Percentiles rank a stretch among this genome's conserved stretches.
These are phyloP conservation scores for Graptemys geographica DNA, from an alignment of 2,797 vertebrate genomes.

Conservation along the genomic window DNA sequence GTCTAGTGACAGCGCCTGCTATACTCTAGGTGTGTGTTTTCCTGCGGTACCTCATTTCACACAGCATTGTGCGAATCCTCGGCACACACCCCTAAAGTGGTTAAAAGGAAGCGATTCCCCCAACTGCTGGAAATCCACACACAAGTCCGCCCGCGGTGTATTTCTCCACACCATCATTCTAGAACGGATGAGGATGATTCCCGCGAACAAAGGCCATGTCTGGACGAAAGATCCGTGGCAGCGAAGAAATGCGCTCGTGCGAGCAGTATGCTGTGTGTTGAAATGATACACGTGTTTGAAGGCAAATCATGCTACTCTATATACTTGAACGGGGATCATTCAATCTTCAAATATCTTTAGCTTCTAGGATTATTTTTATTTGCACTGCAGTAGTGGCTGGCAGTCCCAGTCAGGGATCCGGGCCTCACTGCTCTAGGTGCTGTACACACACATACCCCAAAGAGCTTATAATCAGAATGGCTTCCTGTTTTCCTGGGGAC, in stretches of 20 bases:
- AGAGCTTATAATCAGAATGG: not conserved
- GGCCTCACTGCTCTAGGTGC: not conserved
- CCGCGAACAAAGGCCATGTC: not conserved
- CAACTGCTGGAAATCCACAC: not conserved
- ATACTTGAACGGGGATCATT: not conserved
- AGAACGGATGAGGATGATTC: not conserved
- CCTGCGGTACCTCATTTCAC: not conserved
- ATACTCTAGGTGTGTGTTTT: not conserved
- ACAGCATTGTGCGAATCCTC: not conserved
- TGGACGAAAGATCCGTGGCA: not conserved
- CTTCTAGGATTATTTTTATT: not conserved
- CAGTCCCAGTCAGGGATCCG: not conserved
- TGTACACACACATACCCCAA: not conserved
- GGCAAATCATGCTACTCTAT: not conserved
- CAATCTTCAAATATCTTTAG: not conserved
- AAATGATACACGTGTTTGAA: not conserved
- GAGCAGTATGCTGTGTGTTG: not conserved
- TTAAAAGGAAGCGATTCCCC: not conserved
- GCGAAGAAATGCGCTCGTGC: not conserved
- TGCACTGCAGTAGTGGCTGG: not conserved
- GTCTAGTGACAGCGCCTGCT: not conserved
- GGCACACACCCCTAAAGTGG: rapidly evolving
- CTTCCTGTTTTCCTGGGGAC: slow-evolving; percentile 24
- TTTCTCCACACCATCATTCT: rapidly evolving
- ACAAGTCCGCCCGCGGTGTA: not conserved